These are phyloP conservation scores for Protonibea diacanthus DNA, from an alignment of 2,797 vertebrate species.

Conservation along the genomic window DNA sequence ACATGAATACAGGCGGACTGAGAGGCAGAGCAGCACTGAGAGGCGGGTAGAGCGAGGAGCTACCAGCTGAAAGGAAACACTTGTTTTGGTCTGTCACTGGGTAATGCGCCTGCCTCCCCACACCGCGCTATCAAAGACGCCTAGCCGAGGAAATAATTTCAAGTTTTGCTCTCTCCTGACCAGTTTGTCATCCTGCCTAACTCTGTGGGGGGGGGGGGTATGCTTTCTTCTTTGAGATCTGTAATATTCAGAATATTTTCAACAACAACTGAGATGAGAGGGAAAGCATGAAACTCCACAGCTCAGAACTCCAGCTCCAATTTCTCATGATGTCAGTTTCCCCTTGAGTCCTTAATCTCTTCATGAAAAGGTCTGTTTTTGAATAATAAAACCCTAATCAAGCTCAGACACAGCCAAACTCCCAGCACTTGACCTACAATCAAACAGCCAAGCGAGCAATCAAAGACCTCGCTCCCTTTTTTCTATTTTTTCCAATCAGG, in stretches of 20 bases:
- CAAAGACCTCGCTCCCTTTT: constrained; percentile 15
- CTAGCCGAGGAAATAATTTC: constrained; percentile 41
- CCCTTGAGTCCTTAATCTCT: constrained; percentile 18
- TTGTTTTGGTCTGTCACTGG: constrained; percentile 35
- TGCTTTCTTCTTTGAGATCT: constrained; percentile 27
- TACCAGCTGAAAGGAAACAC: constrained; percentile 19
- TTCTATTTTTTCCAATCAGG: constrained; percentile 24
- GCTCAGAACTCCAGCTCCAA: neutral
- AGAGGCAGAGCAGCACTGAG: constrained; percentile 1
- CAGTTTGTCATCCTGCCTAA: constrained; percentile 48
- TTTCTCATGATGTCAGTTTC: constrained; percentile 7
- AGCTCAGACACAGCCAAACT: constrained; percentile 33
- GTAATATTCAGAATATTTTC: constrained; percentile 32
- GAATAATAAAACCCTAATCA: constrained; percentile 63
- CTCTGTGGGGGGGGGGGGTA: constrained; percentile 15
- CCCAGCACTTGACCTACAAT: constrained; percentile 60
- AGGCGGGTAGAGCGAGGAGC: neutral
- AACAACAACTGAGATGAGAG: constrained; percentile 47
- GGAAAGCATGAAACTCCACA: constrained; percentile 6
- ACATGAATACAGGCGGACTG: constrained; percentile 3
- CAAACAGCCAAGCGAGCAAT: constrained; percentile 41
- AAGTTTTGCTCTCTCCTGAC: constrained; percentile 31
- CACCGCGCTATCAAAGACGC: constrained; percentile 33
- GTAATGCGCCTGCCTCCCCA: constrained; percentile 21
- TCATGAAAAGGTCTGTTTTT: constrained; percentile 51